Evolutionary conservation across 2,888 invertebrate genomes (phyloP), one percentile per base, ranked within the genome.

Genomic region (Zhengitettix transpicula): DNA sequence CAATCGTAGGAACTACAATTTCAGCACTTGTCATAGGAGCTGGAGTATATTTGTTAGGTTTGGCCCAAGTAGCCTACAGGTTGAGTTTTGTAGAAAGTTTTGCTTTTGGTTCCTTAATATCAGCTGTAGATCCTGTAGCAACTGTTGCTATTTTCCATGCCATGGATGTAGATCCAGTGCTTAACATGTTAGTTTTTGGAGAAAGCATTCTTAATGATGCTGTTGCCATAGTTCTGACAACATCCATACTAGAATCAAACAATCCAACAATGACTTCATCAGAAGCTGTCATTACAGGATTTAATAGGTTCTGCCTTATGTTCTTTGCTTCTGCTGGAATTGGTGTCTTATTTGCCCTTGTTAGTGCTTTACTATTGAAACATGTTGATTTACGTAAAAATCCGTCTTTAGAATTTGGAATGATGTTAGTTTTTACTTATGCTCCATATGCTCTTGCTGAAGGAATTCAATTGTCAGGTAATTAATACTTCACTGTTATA

Each of bases 141-240:
- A 99, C 99, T 0, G 87, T 99, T 41, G 98, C 99, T 11, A 99
- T 99, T 66, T 99, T 99, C 71, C 95, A 98, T 75, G 97, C 97
- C 1, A 76, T 98, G 40, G 91, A 99, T 73, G 92, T 97, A 0
- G 98, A 99, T 73, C 96, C 96, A 0, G 88, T 99, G 9, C 78
- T 99, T 0, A 98, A 99, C 77, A 99, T 99, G 98, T 85, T 99
- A 75, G 98, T 99, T 1, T 99, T 99, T 77, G 83, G 87, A 11
- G 89, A 90, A 71, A 92, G 92, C 67, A 93, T 96, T 69, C 78
- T 99, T 9, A 99, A 99, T 75, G 99, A 99, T 80, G 98, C 98
- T 42, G 93, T 99, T 62, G 89, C 98, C 40, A 99, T 99, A 76
- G 99, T 99, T 1, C 76, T 99, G 57, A 97, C 98, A 1, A 93